These are phyloP conservation scores for Vombatus ursinus DNA, from an alignment of 2,113 vertebrate species.

Conservation along the genomic window DNA sequence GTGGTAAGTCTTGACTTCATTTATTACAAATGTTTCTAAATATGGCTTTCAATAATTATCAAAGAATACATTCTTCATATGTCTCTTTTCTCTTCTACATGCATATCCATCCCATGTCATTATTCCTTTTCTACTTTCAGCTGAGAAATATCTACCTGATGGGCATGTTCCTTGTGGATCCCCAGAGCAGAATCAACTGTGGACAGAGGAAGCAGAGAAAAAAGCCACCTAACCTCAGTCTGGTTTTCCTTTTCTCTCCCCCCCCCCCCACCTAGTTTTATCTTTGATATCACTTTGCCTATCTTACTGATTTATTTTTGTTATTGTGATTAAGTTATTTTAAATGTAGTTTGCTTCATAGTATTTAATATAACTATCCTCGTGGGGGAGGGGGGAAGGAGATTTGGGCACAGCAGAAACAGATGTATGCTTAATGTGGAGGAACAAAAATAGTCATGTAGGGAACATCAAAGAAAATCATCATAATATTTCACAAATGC, in stretches of 20 bases:
- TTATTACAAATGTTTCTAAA: constrained; percentile 25
- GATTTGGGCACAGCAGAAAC: not conserved
- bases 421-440: not conserved
- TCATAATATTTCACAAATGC: constrained; percentile 53
- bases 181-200: not conserved
- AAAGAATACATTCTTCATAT: not conserved
- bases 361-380: not conserved
- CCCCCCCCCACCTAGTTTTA: not conserved
- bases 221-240: not conserved
- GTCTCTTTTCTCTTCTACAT: not conserved
- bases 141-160: not conserved
- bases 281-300: not conserved
- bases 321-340: not conserved
- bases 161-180: not conserved
- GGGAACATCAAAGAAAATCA: constrained; percentile 17
- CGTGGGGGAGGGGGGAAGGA: not conserved
- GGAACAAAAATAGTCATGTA: constrained; percentile 45
- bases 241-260: not conserved
- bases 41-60: constrained; percentile 21
- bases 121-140: not conserved
- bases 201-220: not conserved
- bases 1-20: not conserved
- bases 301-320: not conserved
- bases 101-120: not conserved
- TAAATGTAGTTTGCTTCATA: not conserved